Evolutionary conservation across 2,113 vertebrate genomes (phyloP), one percentile per base, ranked within the genome.

Genomic region (Hypomesus transpacificus): DNA sequence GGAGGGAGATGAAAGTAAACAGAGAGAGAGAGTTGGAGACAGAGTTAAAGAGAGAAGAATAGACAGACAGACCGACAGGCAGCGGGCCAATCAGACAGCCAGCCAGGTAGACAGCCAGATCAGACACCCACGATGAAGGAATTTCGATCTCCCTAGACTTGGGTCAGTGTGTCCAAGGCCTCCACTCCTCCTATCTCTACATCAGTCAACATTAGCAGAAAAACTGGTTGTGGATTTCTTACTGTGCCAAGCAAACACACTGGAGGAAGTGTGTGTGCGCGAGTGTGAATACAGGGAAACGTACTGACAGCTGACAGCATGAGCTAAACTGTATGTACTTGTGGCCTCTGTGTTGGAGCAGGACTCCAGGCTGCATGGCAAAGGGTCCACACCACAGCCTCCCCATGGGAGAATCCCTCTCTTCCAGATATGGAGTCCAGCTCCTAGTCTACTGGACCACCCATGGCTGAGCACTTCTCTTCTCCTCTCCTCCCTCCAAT

Each of bases 391-490:
- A 81, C 70, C 64, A 9, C 17, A 16, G n/a, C 21, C 71, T 80
- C 59, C 70, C 24, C 50, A 28, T 13, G 60, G n/a, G 58, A 69
- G 31, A 71, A 71, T 62, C 46, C 75, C 64, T 77, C 61, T 77
- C 74, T 83, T 85, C 84, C 82, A 88, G 84, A 91, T 88, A 85
- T 86, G 83, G 83, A 84, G 68, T 21, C 60, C 34, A 24, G 72
- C 80, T 24, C 66, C 56, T 70, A 53, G 64, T 67, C 11, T 69
- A 67, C 71, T 64, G 76, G 90, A 89, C 89, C 88, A 91, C 88
- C 87, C 85, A 82, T 87, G 72, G 78, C 81, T 75, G 57, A 62
- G 63, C 39, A 9, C 39, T 46, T 46, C 39, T 46, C 9, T 46
- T 46, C 39, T 46, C 5, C 39, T 13, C 39, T 7, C 58, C 62